These are phyloP conservation scores for Anastatus disparis DNA, from an alignment of 1,140 invertebrate species.

Conservation along the genomic window DNA sequence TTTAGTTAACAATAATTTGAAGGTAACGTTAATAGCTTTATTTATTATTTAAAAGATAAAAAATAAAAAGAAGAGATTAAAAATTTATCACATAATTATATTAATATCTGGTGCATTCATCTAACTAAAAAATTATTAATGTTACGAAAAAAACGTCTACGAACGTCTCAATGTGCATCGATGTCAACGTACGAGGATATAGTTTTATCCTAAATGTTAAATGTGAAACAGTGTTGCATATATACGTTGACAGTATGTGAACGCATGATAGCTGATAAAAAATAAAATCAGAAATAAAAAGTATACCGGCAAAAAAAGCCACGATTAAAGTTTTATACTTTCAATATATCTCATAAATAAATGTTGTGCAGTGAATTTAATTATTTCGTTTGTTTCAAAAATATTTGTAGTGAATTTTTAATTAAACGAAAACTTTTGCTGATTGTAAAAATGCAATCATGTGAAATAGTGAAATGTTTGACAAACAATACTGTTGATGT, in stretches of 20 bases:
- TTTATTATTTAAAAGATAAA: too few species aligned
- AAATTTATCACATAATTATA: not conserved
- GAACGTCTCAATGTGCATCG: not conserved
- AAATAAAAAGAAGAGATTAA: not conserved
- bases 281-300: not conserved
- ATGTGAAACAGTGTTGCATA: constrained; percentile 30
- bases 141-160: not conserved
- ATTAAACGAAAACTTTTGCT: too few species aligned
- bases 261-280: not conserved
- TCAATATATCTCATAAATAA: not conserved
- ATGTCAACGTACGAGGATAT: constrained; percentile 2
- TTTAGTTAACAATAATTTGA: too few species aligned
- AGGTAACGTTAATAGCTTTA: too few species aligned
- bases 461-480: not conserved
- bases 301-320: not conserved
- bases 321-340: constrained; percentile 4
- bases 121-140: not conserved
- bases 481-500: constrained; percentile 1
- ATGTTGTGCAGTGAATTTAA: not conserved
- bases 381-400: too few species aligned
- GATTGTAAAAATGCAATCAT: not conserved
- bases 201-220: constrained; percentile 52
- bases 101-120: not conserved
- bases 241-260: not conserved
- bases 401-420: too few species aligned